Conservation (phyloP, 2,888 invertebrate genomes). For the Philonicus albiceps region DNA sequence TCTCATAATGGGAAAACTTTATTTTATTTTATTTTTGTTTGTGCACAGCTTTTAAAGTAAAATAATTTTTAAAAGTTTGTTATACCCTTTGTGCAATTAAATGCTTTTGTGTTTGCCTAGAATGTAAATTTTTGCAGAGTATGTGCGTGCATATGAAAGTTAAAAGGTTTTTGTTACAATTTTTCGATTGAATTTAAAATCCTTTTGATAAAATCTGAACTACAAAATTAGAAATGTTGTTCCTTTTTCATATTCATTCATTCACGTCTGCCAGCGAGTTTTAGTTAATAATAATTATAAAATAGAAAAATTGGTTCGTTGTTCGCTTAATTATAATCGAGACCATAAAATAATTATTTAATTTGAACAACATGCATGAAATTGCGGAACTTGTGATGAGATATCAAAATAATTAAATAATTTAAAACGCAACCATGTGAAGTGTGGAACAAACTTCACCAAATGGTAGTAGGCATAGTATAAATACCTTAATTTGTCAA, state of each 20-base stretch:
- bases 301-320: too few species aligned
- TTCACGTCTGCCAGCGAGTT: too few species aligned
- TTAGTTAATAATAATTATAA: too few species aligned
- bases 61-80: not conserved
- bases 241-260: not conserved
- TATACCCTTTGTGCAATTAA: not conserved
- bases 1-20: not conserved
- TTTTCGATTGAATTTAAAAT: too few species aligned
- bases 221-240: not conserved
- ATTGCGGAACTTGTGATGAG: not conserved
- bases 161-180: too few species aligned
- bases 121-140: not conserved
- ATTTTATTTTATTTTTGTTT: not conserved
- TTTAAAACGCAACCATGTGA: not conserved
- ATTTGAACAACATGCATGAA: not conserved
- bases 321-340: too few species aligned
- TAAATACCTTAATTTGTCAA: too few species aligned
- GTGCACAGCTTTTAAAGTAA: not conserved
- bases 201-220: not conserved
- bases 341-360: not conserved
- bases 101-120: not conserved
- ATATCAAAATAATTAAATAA: not conserved
- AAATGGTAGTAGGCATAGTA: too few species aligned
- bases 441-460: not conserved
- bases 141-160: too few species aligned